Evolutionary conservation across 2,888 invertebrate genomes (phyloP).

Genomic region (Drosophila peninsularis): DNA sequence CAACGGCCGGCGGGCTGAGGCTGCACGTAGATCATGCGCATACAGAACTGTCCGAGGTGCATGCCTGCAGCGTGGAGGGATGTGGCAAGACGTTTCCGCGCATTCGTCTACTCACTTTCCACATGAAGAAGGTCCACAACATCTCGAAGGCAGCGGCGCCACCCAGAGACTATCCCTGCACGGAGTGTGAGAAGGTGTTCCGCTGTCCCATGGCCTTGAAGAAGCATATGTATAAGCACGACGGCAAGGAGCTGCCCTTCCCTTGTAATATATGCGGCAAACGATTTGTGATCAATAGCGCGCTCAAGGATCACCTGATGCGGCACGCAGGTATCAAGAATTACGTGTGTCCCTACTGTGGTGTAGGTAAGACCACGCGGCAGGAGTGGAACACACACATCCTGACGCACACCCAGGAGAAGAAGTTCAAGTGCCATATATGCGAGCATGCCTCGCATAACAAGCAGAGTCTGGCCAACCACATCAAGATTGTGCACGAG

Average conservation of each 20-base stretch:
- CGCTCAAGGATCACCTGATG: conserved; percentile 83
- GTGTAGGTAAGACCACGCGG: conserved; percentile 82
- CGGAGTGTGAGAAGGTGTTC: conserved; percentile 82
- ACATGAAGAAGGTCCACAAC: conserved; percentile 79
- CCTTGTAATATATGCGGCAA: conserved; percentile 83
- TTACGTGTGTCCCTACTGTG: conserved; percentile 83
- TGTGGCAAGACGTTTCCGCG: conserved; percentile 80
- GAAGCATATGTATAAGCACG: conserved; percentile 83
- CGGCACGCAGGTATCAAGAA: conserved; percentile 83
- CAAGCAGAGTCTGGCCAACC: conserved; percentile 81
- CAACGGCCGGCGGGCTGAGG: conserved; percentile 78
- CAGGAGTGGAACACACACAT: conserved; percentile 83
- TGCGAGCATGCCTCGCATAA: conserved; percentile 82
- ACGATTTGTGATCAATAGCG: conserved; percentile 82
- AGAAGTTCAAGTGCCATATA: conserved; percentile 82
- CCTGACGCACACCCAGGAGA: conserved; percentile 82
- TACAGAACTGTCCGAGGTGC: conserved; percentile 77
- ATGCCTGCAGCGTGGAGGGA: conserved; percentile 77
- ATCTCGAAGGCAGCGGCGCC: conserved; percentile 74
- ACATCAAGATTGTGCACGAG: conserved; percentile 81
- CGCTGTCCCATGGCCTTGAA: conserved; percentile 82
- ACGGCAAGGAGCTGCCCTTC: conserved; percentile 81
- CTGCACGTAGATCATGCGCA: conserved; percentile 81
- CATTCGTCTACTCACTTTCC: conserved; percentile 80
- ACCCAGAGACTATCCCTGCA: conserved; percentile 78